Evolutionary conservation across 2,113 vertebrate species (phyloP), one percentile per base, ranked within the genome.

Genomic region (Trichechus manatus): DNA sequence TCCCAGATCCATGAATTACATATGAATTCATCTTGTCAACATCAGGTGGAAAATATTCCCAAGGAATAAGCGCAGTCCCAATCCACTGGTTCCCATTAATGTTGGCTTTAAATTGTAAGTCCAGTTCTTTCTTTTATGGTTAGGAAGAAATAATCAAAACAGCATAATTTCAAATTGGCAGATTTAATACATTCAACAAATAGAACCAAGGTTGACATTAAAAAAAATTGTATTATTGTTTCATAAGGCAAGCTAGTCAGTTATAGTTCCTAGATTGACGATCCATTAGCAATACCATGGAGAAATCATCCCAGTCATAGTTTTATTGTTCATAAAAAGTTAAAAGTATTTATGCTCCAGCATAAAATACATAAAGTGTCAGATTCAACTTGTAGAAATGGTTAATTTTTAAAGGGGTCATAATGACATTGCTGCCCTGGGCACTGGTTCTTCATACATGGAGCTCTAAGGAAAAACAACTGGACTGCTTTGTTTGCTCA

Each of bases 1-100:
- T 97, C 29, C 94, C 97, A 56, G 98, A 99, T 22, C 99, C 98
- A 56, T 98, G 98, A 95, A 99, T 98, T 74, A 98, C 98, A 47
- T 98, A 98, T n/a, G 98, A 99, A 98, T 99, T 99, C 91, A 97
- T 99, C 98, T 98, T 99, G 97, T 99, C 95, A 95, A 99, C 95
- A 70, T 97, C 98, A 74, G 98, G 97, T 47, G 98, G 98, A 22
- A 99, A 99, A 98, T 97, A 98, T 1, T 97, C 97, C 98, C 98
- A 99, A 89, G 96, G 96, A 95, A 99, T 50, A 79, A 98, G 96
- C 64, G 97, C 98, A 78, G 97, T 98, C 27, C 98, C 98, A 90
- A 91, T 97, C 98, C 98, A 99, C 82, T 42, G 92, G 3, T 97
- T 93, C 39, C 97, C 97, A n/a, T n/a, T 95, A 94, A 98, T 95